Base-by-base conservation (phyloP, 2,888 invertebrate species). In the Lottia gigantea region DNA sequence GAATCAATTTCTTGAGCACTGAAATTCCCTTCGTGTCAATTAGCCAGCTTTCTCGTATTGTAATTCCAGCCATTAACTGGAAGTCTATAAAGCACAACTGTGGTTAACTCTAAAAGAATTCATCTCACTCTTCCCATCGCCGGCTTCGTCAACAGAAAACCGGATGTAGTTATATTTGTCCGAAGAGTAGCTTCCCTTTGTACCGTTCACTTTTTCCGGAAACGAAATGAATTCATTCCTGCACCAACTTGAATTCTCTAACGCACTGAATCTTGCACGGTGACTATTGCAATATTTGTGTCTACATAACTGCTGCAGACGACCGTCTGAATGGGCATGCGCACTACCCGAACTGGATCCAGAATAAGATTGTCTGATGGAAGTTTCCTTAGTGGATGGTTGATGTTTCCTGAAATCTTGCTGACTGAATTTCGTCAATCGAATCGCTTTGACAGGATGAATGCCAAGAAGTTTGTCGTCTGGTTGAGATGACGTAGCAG, bases 261-360 rank as follows among this genome's bases (percentile, higher is more conserved):
- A 55, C 55, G 55, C 23, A 23, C 55, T 55, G 55, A 63, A 62
- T 26, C 68, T 26, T n/a, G 69, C 69, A 0, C 72, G 71, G 2
- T 74, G 68, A 23, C 71, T 71, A 12, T 75, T 70, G 45, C 77
- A 77, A 65, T 75, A 75, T 64, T 72, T 75, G 46, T 77, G 77
- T 23, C 77, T 73, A 64, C 77, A 77, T 11, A 77, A 11, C 0
- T 68, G 71, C 47, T 74, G 71, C 62, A 77, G 65, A 23, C 77
- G 71, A 55, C 77, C 77, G 64, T 77, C 77, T 40, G 77, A 77
- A 49, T 77, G 77, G 64, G 77, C 75, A 70, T 77, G 77, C 62
- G 69, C 72, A 55, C 70, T 68, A 31, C 73, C 70, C 66, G 71
- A 69, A 49, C 66, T 66, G 31, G 64, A 65, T n/a, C 62, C 31